phyloP scores from a whole-genome alignment of 2,797 vertebrate species.

The Erithacus rubecula region DNA sequence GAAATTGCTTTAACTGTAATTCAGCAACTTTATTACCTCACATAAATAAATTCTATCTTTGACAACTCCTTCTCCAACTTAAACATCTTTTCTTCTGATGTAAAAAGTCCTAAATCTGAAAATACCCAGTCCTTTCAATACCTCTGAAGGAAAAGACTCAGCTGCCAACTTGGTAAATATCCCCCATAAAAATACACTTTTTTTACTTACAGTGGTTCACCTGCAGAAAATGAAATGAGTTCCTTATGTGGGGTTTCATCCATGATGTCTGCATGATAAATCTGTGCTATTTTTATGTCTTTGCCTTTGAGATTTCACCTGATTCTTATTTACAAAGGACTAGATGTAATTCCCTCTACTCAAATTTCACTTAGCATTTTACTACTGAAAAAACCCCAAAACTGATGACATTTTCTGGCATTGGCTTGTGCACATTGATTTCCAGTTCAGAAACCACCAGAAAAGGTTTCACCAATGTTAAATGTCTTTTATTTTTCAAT shows the following conservation, averaged over 20 bases:
- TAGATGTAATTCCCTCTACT: background rate
- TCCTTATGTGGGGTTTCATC: background rate
- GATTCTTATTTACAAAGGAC: background rate
- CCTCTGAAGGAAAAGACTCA: background rate
- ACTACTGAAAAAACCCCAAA: background rate
- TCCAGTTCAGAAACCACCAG: background rate
- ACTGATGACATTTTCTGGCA: background rate
- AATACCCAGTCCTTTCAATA: background rate
- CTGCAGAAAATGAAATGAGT: background rate
- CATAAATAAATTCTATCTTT: background rate
- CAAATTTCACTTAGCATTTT: background rate
- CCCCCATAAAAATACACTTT: background rate
- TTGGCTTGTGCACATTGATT: background rate
- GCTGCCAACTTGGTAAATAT: background rate
- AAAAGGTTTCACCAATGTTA: background rate
- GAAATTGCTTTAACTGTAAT: background rate
- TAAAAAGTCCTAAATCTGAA: background rate
- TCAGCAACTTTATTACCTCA: background rate
- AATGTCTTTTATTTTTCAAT: conserved; percentile 47
- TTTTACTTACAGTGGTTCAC: background rate
- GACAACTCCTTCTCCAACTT: background rate
- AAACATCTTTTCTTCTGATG: background rate
- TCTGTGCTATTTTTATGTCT: background rate
- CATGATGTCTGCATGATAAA: background rate
- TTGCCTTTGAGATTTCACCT: background rate